These are phyloP conservation scores for Eriocheir sinensis DNA, from an alignment of 1,140 invertebrate species.

Conservation along the genomic window DNA sequence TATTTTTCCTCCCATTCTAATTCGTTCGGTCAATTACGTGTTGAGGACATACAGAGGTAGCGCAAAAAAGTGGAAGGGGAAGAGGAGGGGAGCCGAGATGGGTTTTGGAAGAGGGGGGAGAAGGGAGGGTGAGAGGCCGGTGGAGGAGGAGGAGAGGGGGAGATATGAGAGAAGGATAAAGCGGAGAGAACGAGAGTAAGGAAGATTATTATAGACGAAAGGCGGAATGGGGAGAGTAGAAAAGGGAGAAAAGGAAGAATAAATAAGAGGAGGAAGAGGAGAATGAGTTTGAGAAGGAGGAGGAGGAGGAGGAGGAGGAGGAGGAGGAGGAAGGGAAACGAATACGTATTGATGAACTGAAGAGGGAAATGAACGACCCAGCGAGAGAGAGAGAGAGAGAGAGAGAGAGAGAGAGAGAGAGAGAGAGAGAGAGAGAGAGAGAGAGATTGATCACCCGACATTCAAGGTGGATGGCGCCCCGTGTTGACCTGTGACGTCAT, in stretches of 20 bases:
- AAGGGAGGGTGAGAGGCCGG: background rate
- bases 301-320: background rate
- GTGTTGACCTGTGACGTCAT: conserved; percentile 60
- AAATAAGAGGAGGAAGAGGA: background rate
- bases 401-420: conserved; percentile 40
- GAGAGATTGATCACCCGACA: conserved; percentile 52
- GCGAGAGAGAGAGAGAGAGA: conserved; percentile 29
- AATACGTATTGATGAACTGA: too few relatives aligned
- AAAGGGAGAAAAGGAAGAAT: background rate
- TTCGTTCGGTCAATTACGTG: background rate
- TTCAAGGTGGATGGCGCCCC: conserved; percentile 58
- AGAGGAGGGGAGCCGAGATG: background rate
- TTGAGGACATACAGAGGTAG: conserved; percentile 1
- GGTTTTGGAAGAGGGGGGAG: background rate
- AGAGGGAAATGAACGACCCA: background rate
- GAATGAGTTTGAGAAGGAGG: background rate
- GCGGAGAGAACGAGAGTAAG: background rate
- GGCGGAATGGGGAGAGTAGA: background rate
- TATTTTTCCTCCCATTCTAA: conserved; percentile 3
- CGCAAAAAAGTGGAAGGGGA: background rate
- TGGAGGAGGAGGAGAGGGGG: background rate
- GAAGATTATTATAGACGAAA: background rate
- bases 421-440: background rate
- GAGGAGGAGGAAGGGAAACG: background rate
- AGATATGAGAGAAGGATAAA: background rate